These are phyloP conservation scores for Ictidomys tridecemlineatus DNA, from an alignment of 2,113 vertebrate genomes.

Conservation along the genomic window DNA sequence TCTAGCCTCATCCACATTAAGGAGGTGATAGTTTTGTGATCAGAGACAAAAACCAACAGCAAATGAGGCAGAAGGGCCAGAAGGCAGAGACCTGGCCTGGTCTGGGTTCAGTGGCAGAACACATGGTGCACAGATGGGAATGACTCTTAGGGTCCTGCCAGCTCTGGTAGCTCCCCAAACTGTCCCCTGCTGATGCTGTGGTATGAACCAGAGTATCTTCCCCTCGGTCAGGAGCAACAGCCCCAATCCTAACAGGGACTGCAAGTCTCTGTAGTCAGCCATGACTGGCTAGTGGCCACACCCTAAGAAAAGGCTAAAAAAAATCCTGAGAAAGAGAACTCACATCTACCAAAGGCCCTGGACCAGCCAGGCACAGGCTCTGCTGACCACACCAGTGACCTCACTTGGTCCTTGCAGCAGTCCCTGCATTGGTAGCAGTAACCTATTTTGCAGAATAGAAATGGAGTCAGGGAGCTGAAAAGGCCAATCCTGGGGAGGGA, in stretches of 20 bases:
- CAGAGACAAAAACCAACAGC: neutral
- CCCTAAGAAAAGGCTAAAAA: neutral
- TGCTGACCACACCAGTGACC: accelerated
- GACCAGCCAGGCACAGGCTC: neutral
- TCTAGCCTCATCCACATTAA: neutral
- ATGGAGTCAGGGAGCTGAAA: neutral
- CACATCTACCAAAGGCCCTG: neutral
- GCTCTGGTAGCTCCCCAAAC: no score
- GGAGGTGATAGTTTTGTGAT: neutral
- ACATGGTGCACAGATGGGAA: neutral
- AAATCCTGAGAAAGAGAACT: neutral
- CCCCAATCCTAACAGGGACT: neutral
- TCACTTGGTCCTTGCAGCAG: neutral
- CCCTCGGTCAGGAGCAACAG: neutral
- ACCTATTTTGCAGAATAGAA: neutral
- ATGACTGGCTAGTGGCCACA: neutral
- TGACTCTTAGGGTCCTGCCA: no score
- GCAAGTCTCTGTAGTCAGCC: neutral
- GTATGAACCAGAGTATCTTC: neutral
- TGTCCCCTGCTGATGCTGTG: neutral
- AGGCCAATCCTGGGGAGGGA: accelerated
- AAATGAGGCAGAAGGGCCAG: neutral
- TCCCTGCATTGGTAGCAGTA: accelerated
- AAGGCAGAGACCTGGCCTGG: neutral
- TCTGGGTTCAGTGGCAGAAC: no score